These are phyloP conservation scores for Tenodera sinensis DNA, from an alignment of 2,888 invertebrate species.

Conservation along the genomic window DNA sequence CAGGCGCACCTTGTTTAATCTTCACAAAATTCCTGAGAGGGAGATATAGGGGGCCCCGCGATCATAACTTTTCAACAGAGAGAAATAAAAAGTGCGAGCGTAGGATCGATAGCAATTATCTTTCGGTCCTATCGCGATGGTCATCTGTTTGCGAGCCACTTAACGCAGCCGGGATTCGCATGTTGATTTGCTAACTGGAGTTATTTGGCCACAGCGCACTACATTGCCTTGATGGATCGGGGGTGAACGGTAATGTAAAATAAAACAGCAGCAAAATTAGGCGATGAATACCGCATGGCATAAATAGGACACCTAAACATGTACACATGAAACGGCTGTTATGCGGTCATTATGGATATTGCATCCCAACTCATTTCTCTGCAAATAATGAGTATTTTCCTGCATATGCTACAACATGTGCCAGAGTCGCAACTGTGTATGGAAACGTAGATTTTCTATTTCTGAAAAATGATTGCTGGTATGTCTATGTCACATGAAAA, in stretches of 20 bases:
- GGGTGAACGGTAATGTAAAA: not conserved
- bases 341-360: not conserved
- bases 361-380: not conserved
- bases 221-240: not conserved
- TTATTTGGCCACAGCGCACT: not conserved
- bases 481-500: too few relatives aligned
- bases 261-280: not conserved
- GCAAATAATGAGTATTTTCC: not conserved
- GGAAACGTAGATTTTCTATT: too few relatives aligned
- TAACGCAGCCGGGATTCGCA: not conserved
- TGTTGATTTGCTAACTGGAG: not conserved
- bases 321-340: not conserved
- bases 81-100: not conserved
- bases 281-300: not conserved
- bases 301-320: not conserved
- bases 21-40: not conserved
- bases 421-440: too few relatives aligned
- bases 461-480: too few relatives aligned
- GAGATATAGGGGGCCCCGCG: not conserved
- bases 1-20: not conserved
- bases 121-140: not conserved
- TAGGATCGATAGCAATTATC: not conserved
- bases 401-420: too few relatives aligned
- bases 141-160: not conserved
- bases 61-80: not conserved